phyloP scores from a whole-genome alignment of 1,140 invertebrate species.

The Drosophila pseudoananassae region DNA sequence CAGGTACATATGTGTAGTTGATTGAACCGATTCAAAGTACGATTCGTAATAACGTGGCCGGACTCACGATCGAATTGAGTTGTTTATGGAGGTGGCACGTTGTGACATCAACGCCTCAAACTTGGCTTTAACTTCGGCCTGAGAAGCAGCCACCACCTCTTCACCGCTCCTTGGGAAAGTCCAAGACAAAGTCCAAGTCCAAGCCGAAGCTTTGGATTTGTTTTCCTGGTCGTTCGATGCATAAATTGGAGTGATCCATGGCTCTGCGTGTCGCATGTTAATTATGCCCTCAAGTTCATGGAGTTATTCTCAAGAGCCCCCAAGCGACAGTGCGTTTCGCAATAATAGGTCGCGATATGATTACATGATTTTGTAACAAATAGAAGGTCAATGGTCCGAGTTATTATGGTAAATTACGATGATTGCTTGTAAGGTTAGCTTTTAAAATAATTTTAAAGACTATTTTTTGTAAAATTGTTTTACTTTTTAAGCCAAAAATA shows the following conservation, averaged over 20 bases:
- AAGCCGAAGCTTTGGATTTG: conserved; percentile 32
- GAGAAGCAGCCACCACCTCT: not conserved
- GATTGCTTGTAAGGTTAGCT: not conserved
- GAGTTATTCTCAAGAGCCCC: conserved; percentile 14
- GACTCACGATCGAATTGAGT: conserved; percentile 54
- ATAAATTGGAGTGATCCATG: conserved; percentile 71
- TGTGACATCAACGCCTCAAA: conserved; percentile 54
- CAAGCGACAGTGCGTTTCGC: conserved; percentile 30
- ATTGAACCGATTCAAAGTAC: conserved; percentile 69
- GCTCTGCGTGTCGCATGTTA: conserved; percentile 64
- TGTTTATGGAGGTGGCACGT: conserved; percentile 58
- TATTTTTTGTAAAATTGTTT: too few species aligned
- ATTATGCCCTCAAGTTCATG: conserved; percentile 29
- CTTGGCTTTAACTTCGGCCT: not conserved
- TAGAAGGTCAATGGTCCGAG: not conserved
- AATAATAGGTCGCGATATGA: not conserved
- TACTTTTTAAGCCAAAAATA: too few species aligned
- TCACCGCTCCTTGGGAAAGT: conserved; percentile 17
- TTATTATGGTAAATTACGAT: not conserved
- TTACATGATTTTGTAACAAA: not conserved
- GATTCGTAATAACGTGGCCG: conserved; percentile 41
- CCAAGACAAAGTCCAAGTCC: conserved; percentile 41
- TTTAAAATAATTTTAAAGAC: not conserved
- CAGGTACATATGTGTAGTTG: conserved; percentile 28
- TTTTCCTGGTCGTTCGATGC: conserved; percentile 64